A percentile compares a stretch with the other conserved stretches of the same genome.
phyloP scores from a whole-genome alignment of 2,113 vertebrate genomes.

The Notothenia coriiceps region DNA sequence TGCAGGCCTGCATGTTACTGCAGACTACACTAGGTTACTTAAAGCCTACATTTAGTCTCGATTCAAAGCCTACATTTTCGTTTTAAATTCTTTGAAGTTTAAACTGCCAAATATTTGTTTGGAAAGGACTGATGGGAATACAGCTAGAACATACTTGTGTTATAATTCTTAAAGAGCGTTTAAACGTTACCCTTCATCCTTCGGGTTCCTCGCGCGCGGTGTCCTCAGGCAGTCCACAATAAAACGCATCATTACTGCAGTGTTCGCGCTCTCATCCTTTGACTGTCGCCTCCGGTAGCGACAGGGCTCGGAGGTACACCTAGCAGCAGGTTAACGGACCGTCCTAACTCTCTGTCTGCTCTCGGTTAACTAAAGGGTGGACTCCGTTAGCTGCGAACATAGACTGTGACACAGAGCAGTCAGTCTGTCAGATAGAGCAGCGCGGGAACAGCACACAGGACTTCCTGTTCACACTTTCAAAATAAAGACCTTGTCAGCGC shows the following conservation, averaged over 20 bases:
- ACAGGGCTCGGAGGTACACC: background rate
- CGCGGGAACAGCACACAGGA: background rate
- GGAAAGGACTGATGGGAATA: background rate
- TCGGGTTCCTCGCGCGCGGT: background rate
- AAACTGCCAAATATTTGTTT: background rate
- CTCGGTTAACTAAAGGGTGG: background rate
- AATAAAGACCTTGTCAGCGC: background rate
- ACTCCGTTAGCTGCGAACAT: background rate
- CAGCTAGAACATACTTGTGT: background rate
- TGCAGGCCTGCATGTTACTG: background rate
- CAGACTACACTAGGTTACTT: background rate
- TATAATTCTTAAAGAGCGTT: background rate
- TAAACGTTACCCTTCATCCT: conserved; percentile 42
- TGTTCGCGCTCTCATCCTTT: conserved; percentile 45
- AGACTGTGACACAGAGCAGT: too few species aligned
- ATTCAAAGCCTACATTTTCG: too few species aligned
- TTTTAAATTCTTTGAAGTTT: background rate
- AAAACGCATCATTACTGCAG: conserved; percentile 71
- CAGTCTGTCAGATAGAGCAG: background rate
- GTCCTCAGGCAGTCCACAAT: conserved; percentile 64
- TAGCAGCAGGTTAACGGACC: too few species aligned
- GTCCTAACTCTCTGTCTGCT: background rate
- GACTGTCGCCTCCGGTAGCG: background rate
- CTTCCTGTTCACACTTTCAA: background rate
- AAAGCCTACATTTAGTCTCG: background rate